Evolutionary conservation across 1,140 invertebrate genomes (phyloP).

Genomic region (Agrilus planipennis): DNA sequence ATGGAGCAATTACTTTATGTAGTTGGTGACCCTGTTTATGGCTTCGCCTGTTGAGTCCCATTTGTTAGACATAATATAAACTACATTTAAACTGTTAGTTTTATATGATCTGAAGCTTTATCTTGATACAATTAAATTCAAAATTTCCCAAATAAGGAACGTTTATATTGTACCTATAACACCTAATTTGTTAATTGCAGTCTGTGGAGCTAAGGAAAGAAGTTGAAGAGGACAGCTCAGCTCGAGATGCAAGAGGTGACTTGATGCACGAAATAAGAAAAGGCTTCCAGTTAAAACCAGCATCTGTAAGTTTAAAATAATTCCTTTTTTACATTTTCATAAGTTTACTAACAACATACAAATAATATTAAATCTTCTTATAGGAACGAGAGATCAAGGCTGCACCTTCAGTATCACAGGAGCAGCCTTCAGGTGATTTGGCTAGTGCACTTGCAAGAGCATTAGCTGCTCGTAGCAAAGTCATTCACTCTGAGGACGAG

Average conservation of each 20-base stretch:
- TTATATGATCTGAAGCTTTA: no score
- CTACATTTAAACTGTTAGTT: no score
- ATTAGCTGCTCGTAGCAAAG: slow-evolving; percentile 56
- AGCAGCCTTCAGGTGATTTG: slow-evolving; percentile 40
- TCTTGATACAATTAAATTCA: slow-evolving; percentile 5
- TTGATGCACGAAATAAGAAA: slow-evolving; percentile 68
- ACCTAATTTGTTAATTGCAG: slow-evolving; percentile 32
- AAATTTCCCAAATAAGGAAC: no score
- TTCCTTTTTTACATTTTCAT: no score
- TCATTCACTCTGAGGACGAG: slow-evolving; percentile 54
- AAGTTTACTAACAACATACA: neutral
- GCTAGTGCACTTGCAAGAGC: slow-evolving; percentile 68
- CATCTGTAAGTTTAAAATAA: slow-evolving; percentile 36
- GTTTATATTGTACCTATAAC: no score
- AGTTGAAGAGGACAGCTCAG: slow-evolving; percentile 23
- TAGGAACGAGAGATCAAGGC: slow-evolving; percentile 27
- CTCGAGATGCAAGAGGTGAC: slow-evolving; percentile 48
- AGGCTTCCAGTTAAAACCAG: slow-evolving; percentile 63
- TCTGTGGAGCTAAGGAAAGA: slow-evolving; percentile 42
- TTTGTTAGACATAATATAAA: no score
- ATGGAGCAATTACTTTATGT: no score
- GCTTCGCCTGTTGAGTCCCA: no score
- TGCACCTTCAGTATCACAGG: slow-evolving; percentile 12
- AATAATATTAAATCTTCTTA: slow-evolving; percentile 7
- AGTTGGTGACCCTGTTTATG: no score